Evolutionary conservation across 2,797 vertebrate species (phyloP), one percentile per base, ranked within the genome.

Genomic region (Apogon hyalosoma): DNA sequence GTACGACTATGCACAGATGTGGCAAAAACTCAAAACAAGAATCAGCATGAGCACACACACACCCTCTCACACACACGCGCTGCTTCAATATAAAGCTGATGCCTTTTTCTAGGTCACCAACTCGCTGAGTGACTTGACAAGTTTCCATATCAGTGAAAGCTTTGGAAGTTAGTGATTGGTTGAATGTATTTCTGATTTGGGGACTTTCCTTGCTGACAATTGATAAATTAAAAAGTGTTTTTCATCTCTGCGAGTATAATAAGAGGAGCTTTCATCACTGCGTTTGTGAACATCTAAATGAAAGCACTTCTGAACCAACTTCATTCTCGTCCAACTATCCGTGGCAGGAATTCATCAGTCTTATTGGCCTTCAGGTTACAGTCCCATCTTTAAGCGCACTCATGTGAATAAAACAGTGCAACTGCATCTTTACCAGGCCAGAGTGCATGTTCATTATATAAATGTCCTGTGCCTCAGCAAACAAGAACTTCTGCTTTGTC

Each of bases 71-170:
- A 16, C 49, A 28, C 38, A 16, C 59, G 46, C 12, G 1, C 51
- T 66, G 69, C 63, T 65, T 52, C 24, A 71, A 67, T 39, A 36
- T 61, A 64, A 64, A 65, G 76, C 42, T 12, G 33, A 28, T n/a
- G 61, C 50, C 13, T 51, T 68, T 91, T 91, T 91, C 88, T 91
- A 81, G 89, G 88, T 90, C 88, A 89, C 68, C 72, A 1, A 79
- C 76, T 81, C 66, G 0, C 69, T 46, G 41, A 84, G 64, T 75
- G 67, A 82, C 73, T 86, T 75, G 77, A 85, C 77, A 61, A 86
- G 71, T 80, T 85, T 84, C 58, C 48, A 40, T 47, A 74, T 78
- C 67, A 63, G 4, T 1, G 39, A 55, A 72, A 68, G 60, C 40
- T 56, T 86, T 84, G 82, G 73, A 86, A 83, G 73, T 87, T 83